Conservation (phyloP, 2,888 invertebrate species). For the Leuctra nigra region DNA sequence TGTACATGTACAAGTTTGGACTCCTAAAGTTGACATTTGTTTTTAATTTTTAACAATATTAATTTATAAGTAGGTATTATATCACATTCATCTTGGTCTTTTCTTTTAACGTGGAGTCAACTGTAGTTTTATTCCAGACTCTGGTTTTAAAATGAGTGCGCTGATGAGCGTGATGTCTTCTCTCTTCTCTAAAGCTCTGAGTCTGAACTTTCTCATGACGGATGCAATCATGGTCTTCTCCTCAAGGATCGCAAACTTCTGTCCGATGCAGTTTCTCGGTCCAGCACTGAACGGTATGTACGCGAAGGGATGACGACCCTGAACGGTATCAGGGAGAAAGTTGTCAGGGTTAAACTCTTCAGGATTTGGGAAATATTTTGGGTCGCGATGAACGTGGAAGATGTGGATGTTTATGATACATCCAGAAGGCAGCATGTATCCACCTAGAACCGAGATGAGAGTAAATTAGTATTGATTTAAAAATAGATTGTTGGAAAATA, state of each 20-base stretch:
- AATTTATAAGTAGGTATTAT: too few species aligned
- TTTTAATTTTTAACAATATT: too few species aligned
- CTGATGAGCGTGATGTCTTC: neutral
- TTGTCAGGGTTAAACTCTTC: conserved; percentile 45
- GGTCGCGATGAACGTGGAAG: conserved; percentile 41
- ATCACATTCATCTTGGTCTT: too few species aligned
- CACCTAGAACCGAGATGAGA: too few species aligned
- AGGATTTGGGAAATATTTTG: conserved; percentile 42
- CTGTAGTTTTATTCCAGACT: conserved; percentile 1
- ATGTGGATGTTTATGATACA: conserved; percentile 36
- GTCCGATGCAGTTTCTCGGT: too few species aligned
- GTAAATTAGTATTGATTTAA: too few species aligned
- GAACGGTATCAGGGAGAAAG: conserved; percentile 41
- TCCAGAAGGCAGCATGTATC: conserved; percentile 37
- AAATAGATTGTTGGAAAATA: too few species aligned
- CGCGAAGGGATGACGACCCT: conserved; percentile 40
- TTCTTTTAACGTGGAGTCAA: too few species aligned
- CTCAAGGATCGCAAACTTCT: conserved; percentile 18
- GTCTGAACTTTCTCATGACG: neutral
- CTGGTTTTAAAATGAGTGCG: neutral
- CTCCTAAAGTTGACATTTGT: too few species aligned
- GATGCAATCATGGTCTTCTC: conserved; percentile 4
- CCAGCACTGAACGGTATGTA: too few species aligned
- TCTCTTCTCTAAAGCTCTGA: neutral
- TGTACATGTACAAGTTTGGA: too few species aligned